Base-by-base conservation (phyloP, 2,113 vertebrate species). In the Caloenas nicobarica region DNA sequence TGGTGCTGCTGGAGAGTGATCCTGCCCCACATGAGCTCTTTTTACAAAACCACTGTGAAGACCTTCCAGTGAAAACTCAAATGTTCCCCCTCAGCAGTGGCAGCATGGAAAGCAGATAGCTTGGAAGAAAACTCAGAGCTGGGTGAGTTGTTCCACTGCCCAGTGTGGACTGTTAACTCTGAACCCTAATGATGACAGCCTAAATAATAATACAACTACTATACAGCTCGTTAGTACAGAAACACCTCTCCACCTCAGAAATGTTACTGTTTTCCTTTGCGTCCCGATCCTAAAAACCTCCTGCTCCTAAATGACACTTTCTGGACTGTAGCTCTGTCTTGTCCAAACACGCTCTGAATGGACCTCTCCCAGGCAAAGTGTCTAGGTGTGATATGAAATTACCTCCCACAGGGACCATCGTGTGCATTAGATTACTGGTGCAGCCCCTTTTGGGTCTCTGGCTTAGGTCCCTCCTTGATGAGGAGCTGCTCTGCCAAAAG, bases 51-150 rank as follows among this genome's bases (percentile, higher is more conserved):
- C 34, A 40, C 7, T 2, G 1, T 17, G 42, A 34, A 81, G 36
- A 58, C 9, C 19, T 50, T 28, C 31, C 42, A 26, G 29, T 11
- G 61, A 34, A 54, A 79, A 11, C 24, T 29, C 23, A 22, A 4
- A 4, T 11, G 36, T 36, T 4, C 28, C 9, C 29, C 0, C 0
- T 11, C 77, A 72, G 66, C 13, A 6, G 38, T 33, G 38, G 11
- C 80, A 40, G 23, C 4, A 2, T 11, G 51, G n/a, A 4, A 46
- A 58, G 79, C 19, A 89, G 65, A 38, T 7, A n/a, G 24, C 31
- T 51, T 68, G 33, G 66, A 38, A 56, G 33, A 40, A 64, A 65
- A 33, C 54, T 53, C 44, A 61, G 40, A 23, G 60, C n/a, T 54
- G 25, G 13, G 25, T 3, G 28, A 82, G 17, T 3, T 74, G 8